phyloP scores from a whole-genome alignment of 2,113 vertebrate species.

The Hippolais icterina region DNA sequence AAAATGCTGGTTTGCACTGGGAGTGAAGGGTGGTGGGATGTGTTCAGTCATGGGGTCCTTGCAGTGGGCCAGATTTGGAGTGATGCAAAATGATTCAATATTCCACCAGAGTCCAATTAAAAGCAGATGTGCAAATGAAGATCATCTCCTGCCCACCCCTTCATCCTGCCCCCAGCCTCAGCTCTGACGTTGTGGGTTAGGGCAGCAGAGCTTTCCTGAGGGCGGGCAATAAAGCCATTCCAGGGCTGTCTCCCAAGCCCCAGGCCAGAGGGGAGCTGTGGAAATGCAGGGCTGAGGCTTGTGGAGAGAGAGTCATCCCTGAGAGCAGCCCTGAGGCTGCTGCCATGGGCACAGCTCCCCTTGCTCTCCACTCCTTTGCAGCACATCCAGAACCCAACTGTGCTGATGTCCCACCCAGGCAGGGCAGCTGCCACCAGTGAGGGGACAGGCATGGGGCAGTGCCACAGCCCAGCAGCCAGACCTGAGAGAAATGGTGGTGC shows the following conservation, averaged over 20 bases:
- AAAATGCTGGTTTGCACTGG: not conserved
- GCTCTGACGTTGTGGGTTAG: not conserved
- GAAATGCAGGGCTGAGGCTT: not conserved
- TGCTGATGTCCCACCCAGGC: rapidly evolving
- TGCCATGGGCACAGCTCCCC: not conserved
- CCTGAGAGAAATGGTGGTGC: not conserved
- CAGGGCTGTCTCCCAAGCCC: not conserved
- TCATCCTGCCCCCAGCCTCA: not conserved
- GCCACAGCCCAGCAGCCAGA: not conserved
- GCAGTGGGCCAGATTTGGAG: not conserved
- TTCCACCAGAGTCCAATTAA: not conserved
- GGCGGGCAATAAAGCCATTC: not conserved
- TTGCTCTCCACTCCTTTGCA: not conserved
- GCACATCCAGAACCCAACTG: not conserved
- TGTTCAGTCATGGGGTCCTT: not conserved
- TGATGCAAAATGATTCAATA: not conserved
- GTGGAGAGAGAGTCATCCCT: not conserved
- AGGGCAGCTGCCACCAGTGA: not conserved
- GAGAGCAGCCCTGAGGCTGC: not conserved
- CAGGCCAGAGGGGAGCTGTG: not conserved
- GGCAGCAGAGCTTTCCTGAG: not conserved
- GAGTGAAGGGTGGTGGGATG: not conserved
- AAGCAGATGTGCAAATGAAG: not conserved
- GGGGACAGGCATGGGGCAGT: not conserved
- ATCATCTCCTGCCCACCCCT: not conserved